Evolutionary conservation across 2,888 invertebrate genomes (phyloP), one percentile per base, ranked within the genome.

Genomic region (Hirtodrosophila trivittata): DNA sequence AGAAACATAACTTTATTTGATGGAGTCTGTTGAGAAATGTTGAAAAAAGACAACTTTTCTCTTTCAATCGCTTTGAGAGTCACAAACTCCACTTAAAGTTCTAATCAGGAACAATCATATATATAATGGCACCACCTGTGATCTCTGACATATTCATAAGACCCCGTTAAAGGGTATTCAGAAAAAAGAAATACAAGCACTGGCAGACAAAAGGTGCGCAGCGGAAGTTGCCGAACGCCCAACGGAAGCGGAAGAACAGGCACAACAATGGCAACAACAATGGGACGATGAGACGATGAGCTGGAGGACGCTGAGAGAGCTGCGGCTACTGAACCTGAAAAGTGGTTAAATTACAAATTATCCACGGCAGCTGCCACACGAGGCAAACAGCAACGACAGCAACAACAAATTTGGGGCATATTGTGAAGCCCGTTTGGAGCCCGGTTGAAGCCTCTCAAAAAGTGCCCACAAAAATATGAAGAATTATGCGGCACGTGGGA

Each of bases 331-430:
- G 89, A 90, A 89, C 88, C 87, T 86, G 88, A 89, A 89, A 90
- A 90, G 90, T 90, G 89, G 88, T 89, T 90, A 90, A 89, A 89
- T 89, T 90, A 90, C 89, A 89, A 89, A 89, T 89, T 89, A 88
- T 88, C 80, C 81, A 82, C 77, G 86, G 76, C 87, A 84, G 75
- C 81, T 82, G 78, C 66, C 66, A 67, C 75, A 68, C 66, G 50
- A 51, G 60, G 54, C 64, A 46, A 33, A 45, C 66, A 62, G 14
- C 62, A 62, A 18, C 68, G 56, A 21, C 62, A 68, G 66, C 65
- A 37, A 42, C 26, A 47, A 37, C 57, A 73, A 50, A 41, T 25
- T 45, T 64, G 46, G 54, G 38, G 60, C 74, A 67, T 57, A 70
- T 73, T 54, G 74, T 16, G 51, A 56, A 39, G 66, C 42, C 45